Base-by-base conservation (phyloP, 2,888 invertebrate species). In the Ectropis crepuscularia region DNA sequence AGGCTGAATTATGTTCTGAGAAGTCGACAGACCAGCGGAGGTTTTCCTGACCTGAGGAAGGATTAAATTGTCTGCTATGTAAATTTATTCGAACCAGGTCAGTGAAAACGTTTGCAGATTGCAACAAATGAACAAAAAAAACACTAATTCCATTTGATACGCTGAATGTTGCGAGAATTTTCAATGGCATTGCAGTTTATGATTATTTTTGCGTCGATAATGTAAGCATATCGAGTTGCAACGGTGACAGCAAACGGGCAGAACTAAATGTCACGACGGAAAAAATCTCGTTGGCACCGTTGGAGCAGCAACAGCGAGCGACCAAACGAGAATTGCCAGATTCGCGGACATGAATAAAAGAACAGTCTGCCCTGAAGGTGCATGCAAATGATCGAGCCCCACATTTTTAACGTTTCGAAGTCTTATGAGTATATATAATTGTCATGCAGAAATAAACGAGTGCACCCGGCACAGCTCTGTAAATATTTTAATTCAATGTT, bases 401-500 rank as follows among this genome's bases (percentile, higher is more conserved):
- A 79, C 76, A 73, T 80, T 80, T 79, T 76, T 69, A 77, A 69
- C 55, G 73, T 75, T 81, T 78, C 78, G 74, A 71, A 76, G 71
- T 72, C 75, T 72, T 73, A 74, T 78, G 75, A 81, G 81, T 77
- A 80, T 83, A 84, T 82, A 84, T 84, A 82, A 85, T 89, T 89
- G 88, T 88, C 83, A 90, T 89, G 89, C 85, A 87, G 86, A 89
- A 89, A 83, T 83, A 81, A 85, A 81, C 81, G 80, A 83, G 70
- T 76, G 76, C 84, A 84, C 78, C 82, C 82, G 81, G 81, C 79
- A 74, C 72, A 68, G 78, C 73, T 81, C 77, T 77, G 85, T 86
- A 84, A 88, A 87, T 88, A 88, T 88, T 86, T 85, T 82, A 88
- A 89, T 87, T 83, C 82, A 81, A 87, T 86, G 85, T 81, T 87